Percentiles rank a stretch among this genome's conserved stretches.
Conservation (phyloP, 2,797 vertebrate genomes). For the Remorina albescens region DNA sequence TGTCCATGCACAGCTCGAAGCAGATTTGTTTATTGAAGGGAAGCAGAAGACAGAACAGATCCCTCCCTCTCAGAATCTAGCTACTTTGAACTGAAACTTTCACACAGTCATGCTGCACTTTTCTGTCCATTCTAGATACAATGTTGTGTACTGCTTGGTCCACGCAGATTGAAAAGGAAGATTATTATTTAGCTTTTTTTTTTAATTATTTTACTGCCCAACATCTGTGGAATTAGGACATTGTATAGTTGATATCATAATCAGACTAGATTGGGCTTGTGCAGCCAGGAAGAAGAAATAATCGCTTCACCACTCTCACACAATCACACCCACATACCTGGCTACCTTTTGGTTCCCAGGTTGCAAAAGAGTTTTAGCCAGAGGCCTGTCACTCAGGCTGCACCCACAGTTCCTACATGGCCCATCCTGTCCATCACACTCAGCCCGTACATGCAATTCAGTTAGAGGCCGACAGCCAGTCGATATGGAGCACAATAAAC, state of each 20-base stretch:
- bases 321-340: conserved; percentile 64
- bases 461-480: conserved; percentile 44
- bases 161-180: conserved; percentile 20
- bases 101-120: background rate
- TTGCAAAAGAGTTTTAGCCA: conserved; percentile 52
- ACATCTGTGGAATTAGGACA: conserved; percentile 13
- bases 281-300: conserved; percentile 41
- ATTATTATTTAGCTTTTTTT: conserved; percentile 1
- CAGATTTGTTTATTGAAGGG: background rate
- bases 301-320: conserved; percentile 49
- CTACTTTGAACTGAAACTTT: background rate
- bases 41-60: background rate
- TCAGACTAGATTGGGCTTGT: conserved; percentile 16
- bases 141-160: background rate
- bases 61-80: background rate
- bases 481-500: conserved; percentile 43
- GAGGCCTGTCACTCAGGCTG: conserved; percentile 63
- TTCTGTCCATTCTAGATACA: background rate
- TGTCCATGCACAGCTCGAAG: conserved; percentile 17
- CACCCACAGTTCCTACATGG: conserved; percentile 52
- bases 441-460: conserved; percentile 16
- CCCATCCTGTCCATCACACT: conserved; percentile 65
- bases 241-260: conserved; percentile 19
- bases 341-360: conserved; percentile 57
- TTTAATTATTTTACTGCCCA: conserved; percentile 4